These are phyloP conservation scores for Pseudomyrmex gracilis DNA, from an alignment of 1,140 invertebrate genomes.

Conservation along the genomic window DNA sequence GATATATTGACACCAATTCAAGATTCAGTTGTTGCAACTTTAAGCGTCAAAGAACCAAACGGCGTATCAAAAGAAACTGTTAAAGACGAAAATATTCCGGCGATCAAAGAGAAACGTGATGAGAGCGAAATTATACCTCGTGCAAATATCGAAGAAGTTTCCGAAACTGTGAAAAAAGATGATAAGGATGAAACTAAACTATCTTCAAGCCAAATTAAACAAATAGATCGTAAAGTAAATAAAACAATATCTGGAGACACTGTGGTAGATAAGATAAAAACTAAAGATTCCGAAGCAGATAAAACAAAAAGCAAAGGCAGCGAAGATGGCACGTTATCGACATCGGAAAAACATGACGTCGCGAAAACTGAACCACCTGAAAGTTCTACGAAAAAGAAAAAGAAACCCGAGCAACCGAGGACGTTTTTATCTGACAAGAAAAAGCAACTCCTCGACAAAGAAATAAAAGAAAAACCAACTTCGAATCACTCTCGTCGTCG, in stretches of 20 bases:
- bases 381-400: slow-evolving; percentile 14
- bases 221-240: neutral
- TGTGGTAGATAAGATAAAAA: slow-evolving; percentile 1
- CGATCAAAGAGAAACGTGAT: neutral
- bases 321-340: neutral
- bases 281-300: neutral
- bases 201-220: neutral
- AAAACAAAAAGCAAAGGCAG: slow-evolving; percentile 16
- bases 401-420: slow-evolving; percentile 18
- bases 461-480: slow-evolving; percentile 11
- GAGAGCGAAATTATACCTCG: slow-evolving; percentile 12
- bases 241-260: too few species aligned
- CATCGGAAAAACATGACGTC: neutral
- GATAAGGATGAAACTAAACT: slow-evolving; percentile 18
- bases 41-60: slow-evolving; percentile 12
- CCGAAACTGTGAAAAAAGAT: neutral
- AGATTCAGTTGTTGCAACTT: neutral
- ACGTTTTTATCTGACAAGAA: neutral
- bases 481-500: slow-evolving; percentile 21
- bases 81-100: neutral
- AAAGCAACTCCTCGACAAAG: slow-evolving; percentile 20
- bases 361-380: neutral
- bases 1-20: slow-evolving; percentile 17
- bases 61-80: neutral
- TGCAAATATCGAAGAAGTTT: slow-evolving; percentile 4